These are phyloP conservation scores for Drosophila neoperkinsi DNA, from an alignment of 2,888 invertebrate species.

Conservation along the genomic window DNA sequence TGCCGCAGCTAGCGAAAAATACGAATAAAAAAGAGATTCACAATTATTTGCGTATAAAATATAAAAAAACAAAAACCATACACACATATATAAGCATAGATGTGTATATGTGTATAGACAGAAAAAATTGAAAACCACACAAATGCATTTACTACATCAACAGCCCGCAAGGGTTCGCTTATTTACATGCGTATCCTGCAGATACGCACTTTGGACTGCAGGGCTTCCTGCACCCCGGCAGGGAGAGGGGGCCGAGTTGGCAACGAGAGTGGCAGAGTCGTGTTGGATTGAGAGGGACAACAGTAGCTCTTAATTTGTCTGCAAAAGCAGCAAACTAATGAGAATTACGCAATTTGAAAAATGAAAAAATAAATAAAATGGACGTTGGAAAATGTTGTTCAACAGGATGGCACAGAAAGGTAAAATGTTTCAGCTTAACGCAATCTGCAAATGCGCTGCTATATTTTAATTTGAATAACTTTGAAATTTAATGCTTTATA, in stretches of 20 bases:
- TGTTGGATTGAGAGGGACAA: constrained; percentile 23
- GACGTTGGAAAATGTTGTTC: constrained; percentile 39
- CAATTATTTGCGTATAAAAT: constrained; percentile 77
- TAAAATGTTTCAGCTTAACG: constrained; percentile 3
- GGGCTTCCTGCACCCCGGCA: constrained; percentile 25
- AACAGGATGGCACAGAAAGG: constrained; percentile 9
- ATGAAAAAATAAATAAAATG: constrained; percentile 47
- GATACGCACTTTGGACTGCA: constrained; percentile 71
- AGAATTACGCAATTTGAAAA: constrained; percentile 81
- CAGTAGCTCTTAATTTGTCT: constrained; percentile 74
- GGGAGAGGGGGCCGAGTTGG: background rate
- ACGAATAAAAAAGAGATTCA: constrained; percentile 65
- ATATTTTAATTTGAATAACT: background rate
- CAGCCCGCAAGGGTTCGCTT: constrained; percentile 61
- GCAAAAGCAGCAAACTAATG: constrained; percentile 80
- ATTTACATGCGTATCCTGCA: constrained; percentile 72
- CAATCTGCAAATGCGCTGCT: constrained; percentile 12
- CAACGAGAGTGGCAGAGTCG: constrained; percentile 11
- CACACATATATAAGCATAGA: background rate
- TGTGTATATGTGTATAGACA: constrained; percentile 13
- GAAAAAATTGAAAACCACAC: constrained; percentile 74
- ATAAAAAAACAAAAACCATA: constrained; percentile 40
- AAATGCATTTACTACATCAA: constrained; percentile 62
- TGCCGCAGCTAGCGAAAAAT: constrained; percentile 58
- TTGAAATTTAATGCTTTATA: background rate